phyloP scores from a whole-genome alignment of 2,888 invertebrate genomes.

The Octodonta nipae region DNA sequence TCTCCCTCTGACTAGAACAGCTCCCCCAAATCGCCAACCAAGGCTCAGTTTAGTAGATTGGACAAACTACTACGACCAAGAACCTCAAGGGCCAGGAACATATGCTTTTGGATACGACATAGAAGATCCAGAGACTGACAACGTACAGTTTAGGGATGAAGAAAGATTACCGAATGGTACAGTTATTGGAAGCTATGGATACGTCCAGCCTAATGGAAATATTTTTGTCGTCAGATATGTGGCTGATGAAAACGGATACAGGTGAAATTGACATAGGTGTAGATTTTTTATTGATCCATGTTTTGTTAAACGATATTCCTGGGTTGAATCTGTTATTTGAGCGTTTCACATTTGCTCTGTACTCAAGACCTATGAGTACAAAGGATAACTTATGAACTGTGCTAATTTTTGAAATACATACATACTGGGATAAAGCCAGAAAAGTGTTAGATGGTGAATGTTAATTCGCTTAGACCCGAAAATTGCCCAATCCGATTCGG shows the following conservation, averaged over 20 bases:
- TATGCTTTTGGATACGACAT: slow-evolving; percentile 63
- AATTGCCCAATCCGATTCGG: too few species aligned
- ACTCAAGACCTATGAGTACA: too few species aligned
- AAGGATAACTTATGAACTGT: too few species aligned
- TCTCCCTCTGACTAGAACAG: background rate
- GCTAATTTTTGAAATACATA: too few species aligned
- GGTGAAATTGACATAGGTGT: too few species aligned
- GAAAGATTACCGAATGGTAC: slow-evolving; percentile 57
- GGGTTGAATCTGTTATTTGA: too few species aligned
- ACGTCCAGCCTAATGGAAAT: slow-evolving; percentile 48
- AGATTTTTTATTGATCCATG: too few species aligned
- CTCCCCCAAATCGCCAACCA: slow-evolving; percentile 5
- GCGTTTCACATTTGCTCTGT: too few species aligned
- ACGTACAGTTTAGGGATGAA: slow-evolving; percentile 58
- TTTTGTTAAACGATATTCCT: too few species aligned
- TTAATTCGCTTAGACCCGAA: too few species aligned
- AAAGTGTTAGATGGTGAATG: too few species aligned
- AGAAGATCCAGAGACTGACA: slow-evolving; percentile 48
- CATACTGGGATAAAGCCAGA: too few species aligned
- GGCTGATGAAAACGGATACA: slow-evolving; percentile 54
- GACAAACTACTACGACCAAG: slow-evolving; percentile 31
- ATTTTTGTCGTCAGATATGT: slow-evolving; percentile 48
- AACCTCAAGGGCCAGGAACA: slow-evolving; percentile 45
- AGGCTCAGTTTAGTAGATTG: slow-evolving; percentile 29
- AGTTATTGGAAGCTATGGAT: slow-evolving; percentile 59